Base-by-base conservation (phyloP, 1,140 invertebrate genomes). In the Colletes gigas region DNA sequence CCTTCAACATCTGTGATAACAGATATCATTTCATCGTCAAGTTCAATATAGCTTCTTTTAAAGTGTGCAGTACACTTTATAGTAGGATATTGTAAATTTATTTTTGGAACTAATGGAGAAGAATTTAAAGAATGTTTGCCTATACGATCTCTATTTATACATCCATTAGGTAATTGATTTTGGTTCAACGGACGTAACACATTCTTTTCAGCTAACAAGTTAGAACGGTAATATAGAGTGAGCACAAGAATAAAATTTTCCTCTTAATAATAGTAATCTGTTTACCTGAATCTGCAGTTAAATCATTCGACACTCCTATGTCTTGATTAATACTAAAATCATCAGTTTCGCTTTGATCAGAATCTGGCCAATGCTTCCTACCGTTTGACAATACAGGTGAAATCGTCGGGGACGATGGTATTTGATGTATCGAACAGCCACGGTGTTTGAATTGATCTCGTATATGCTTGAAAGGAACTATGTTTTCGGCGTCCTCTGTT, bases 401-500 rank as follows among this genome's bases (percentile, higher is more conserved):
- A 47, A 89, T 88, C 9, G 84, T 89, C 0, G 92, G 89, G 1
- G 91, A 91, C 1, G 87, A 87, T 12, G 86, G 74, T 72, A 92
- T 89, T 71, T 92, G 91, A 78, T 92, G 88, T 41, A 92, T 82
- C 0, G 91, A 88, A 68, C 90, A 93, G n/a, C 85, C 83, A 65
- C 87, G 89, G 57, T 91, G 88, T 41, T 90, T 93, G 6, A 89
- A 89, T 69, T 93, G 90, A 91, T 93, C 93, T 30, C 91, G 90
- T 88, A 93, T 91, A 41, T 93, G 92, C 55, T 93, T 96, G 89
- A 97, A 97, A 60, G 96, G 96, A 83, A 97, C 95, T 78, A 97
- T 97, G 91, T 97, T 97, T 90, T 97, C 97, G 8, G 96, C 96
- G 89, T 97, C 97, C 85, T 97, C 97, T 4, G 91, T 86, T 76